Base-by-base conservation (phyloP, 2,113 vertebrate species). In the Harpagus bidentatus region DNA sequence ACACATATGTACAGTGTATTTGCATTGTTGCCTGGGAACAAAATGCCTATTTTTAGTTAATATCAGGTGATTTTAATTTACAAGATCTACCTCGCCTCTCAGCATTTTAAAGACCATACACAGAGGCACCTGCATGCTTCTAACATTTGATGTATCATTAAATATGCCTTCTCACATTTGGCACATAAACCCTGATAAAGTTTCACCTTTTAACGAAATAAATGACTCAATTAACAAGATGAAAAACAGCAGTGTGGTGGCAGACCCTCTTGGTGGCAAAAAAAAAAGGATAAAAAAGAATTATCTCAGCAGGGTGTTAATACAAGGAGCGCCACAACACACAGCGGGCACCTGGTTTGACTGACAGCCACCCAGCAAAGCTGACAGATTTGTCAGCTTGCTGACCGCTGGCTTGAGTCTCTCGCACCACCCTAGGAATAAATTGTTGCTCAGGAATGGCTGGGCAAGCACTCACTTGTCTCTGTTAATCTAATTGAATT, bases 191-290 rank as follows among this genome's bases (percentile, higher is more conserved):
- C 97, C 98, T 95, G 98, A 98, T 98, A 97, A 97, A 98, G 98
- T 98, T 98, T 98, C 98, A 98, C 98, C 98, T 99, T 98, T 99
- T 98, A 99, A 98, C 78, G 73, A 98, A 99, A 98, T 98, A 98
- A 99, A 99, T 98, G 98, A 98, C 98, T 99, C 98, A 99, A 98
- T 99, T 99, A 99, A 98, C 98, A 98, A 98, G 98, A 98, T 98
- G 97, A 98, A 98, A 98, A 98, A 97, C 97, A 98, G 98, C 98
- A 96, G 94, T 97, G 97, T 86, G 96, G 98, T 98, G 97, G 98
- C 98, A 98, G 97, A 93, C 98, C 97, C 98, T 90, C 98, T 98
- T 98, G 98, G 98, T 98, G 98, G 97, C 98, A 89, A 82, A 91
- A 82, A 93, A 98, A 98, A 98, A 97, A 95, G 97, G 97, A 98